Base-by-base conservation (phyloP, 2,113 vertebrate genomes). In the Sapajus apella region DNA sequence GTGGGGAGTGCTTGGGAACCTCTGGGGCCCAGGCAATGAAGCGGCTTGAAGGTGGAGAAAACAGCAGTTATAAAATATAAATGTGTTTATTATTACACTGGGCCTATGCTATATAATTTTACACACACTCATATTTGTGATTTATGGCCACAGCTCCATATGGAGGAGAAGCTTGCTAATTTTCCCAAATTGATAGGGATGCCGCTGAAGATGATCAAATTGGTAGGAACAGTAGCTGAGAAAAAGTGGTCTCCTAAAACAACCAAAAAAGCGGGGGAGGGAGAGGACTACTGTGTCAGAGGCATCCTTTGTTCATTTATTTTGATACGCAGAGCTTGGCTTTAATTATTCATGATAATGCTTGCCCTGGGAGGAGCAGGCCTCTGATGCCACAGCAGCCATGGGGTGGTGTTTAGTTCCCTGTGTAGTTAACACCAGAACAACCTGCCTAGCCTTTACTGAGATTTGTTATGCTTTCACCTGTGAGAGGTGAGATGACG, bases 41-140 rank as follows among this genome's bases (percentile, higher is more conserved):
- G 64, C 16, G 1, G 77, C 87, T 93, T 23, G 55, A 92, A 93
- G 56, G 66, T 86, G 90, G 66, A 96, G 90, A 89, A 96, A 97
- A 95, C 77, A 91, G 95, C 96, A 45, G 95, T 97, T 96, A 95
- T 98, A 97, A 98, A 97, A 97, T 97, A 98, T 96, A 97, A 98
- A 98, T 96, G 97, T 87, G 77, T 97, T 98, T 97, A 95, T 97
- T 97, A 97, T 96, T 96, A 98, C 95, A 87, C 79, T 96, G 95
- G 95, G 97, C 85, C 88, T 52, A 5, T 98, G 96, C 97, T 97
- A 87, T 98, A 97, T 97, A 97, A 96, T 96, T 97, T 97, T 97
- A 97, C 84, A 94, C 73, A 80, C 43, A 25, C 85, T 97, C 97
- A 83, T 97, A 96, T 98, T 88, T 35, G 64, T 98, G 97, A 97